Conservation (phyloP, 2,113 vertebrate genomes). For the Lota lota region DNA sequence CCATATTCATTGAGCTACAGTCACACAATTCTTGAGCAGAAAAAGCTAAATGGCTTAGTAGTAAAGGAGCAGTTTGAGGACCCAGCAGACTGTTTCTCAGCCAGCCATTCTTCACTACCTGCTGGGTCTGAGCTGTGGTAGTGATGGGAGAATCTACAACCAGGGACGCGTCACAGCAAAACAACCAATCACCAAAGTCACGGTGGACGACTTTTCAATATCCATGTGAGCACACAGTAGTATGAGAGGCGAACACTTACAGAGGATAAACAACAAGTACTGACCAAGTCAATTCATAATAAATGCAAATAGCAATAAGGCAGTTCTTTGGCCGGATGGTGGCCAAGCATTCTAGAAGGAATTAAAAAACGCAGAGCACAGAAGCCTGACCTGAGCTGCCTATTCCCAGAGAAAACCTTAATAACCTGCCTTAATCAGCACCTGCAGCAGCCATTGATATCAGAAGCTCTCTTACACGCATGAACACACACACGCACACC, state of each 20-base stretch:
- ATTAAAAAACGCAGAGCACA: conserved; percentile 7
- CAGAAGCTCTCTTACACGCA: conserved; percentile 26
- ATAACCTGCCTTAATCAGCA: conserved; percentile 55
- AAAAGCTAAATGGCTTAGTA: too few species aligned
- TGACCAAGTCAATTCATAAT: conserved; percentile 1
- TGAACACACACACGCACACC: conserved; percentile 8
- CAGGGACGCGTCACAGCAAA: not conserved
- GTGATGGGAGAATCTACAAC: not conserved
- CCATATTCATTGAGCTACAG: too few species aligned
- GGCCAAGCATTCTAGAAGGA: not conserved
- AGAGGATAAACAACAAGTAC: conserved; percentile 1
- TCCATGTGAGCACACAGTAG: not conserved
- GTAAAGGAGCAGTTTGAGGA: not conserved
- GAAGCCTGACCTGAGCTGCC: conserved; percentile 23
- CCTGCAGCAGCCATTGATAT: conserved; percentile 41
- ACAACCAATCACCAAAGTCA: not conserved
- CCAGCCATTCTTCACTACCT: too few species aligned
- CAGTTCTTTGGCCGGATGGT: not conserved
- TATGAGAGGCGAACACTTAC: not conserved
- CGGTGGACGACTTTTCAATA: not conserved
- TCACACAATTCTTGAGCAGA: too few species aligned
- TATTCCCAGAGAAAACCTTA: conserved; percentile 38
- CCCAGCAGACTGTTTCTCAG: too few species aligned
- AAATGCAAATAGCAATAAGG: conserved; percentile 2
- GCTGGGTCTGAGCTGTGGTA: not conserved